Base-by-base conservation (phyloP, 2,888 invertebrate species). In the Calephelis perditalis region DNA sequence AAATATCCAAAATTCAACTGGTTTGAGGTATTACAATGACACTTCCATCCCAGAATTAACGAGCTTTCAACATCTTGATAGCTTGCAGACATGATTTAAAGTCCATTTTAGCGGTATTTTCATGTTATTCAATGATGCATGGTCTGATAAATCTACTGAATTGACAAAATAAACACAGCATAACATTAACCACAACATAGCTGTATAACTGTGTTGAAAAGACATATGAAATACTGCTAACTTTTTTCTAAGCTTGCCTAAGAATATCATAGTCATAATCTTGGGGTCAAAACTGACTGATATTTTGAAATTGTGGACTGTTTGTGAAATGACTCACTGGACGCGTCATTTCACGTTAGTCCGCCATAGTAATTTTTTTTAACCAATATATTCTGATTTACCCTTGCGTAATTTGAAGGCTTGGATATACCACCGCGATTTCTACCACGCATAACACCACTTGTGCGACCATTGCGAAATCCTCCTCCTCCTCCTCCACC, bases 401-500 rank as follows among this genome's bases (percentile, higher is more conserved):
- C 95, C 92, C 95, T 93, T 73, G 93, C 92, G 78, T 94, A 95
- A 71, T 88, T 91, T 68, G 88, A 86, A 71, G 91, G 86, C 82
- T 95, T 93, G 65, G 94, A 86, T 73, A 94, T 92, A 73, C 94
- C 94, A 71, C 94, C 94, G 74, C 94, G 94, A 84, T 90, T 94
- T 81, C 95, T 93, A 74, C 95, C 95, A 78, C 95, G 93, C 73
- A 94, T 91, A 61, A 92, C 92, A 65, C 92, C 91, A 62, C 91
- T 88, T 44, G 91, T 80, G 64, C 92, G 92, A 67, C 91, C 89
- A 72, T 91, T 92, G 69, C 92, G 87, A 71, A 87, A 83, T 67
- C 84, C 74, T 62, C 72, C 74, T 73, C 84, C 87, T 61, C 87
- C 87, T 61, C 26, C 26, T 26, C 26, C 26, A 15, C 87, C 86